Base-by-base conservation (phyloP, 2,888 invertebrate species). In the Ochlodes sylvanus region DNA sequence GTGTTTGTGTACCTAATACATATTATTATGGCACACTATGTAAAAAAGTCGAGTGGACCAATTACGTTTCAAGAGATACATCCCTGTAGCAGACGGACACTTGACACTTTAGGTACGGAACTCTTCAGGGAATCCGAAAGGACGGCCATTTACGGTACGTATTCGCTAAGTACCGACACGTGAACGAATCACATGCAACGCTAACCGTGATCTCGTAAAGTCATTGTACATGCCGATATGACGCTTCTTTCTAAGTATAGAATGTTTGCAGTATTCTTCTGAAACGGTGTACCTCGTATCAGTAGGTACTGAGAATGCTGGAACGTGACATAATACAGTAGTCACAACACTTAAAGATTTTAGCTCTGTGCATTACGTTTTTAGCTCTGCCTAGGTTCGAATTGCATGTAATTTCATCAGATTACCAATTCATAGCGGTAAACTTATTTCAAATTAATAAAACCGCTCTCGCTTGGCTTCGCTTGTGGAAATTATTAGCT, bases 121-220 rank as follows among this genome's bases (percentile, higher is more conserved):
- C 27, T 27, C 27, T 27, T 19, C 19, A 19, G 19, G 10, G 19
- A 9, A 19, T 19, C 10, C 17, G 19, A 50, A 50, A 50, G 50
- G 12, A 50, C 50, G 19, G 9, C 50, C 50, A 50, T 50, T 50
- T 19, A 50, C 50, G 17, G 19, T 50, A 50, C 50, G 50, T 19
- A 19, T 50, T 50, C 50, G 19, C 50, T 50, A 50, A 50, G 50
- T 50, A 50, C 50, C 50, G 50, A 50, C 50, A 50, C 50, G 50
- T 50, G 50, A 15, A 19, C 50, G 19, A 50, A 50, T 50, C 50
- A 50, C 50, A 50, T 50, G 50, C 50, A 50, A 50, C 50, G 19
- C 19, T 10, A 19, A 50, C 19, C 50, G 17, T 50, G 50, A 19
- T 50, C 50, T 50, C 50, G 50, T 50, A 17, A 50, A 50, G 19